Evolutionary conservation across 2,797 vertebrate genomes (phyloP), one percentile per base, ranked within the genome.

Genomic region (Nannoperca obscura): DNA sequence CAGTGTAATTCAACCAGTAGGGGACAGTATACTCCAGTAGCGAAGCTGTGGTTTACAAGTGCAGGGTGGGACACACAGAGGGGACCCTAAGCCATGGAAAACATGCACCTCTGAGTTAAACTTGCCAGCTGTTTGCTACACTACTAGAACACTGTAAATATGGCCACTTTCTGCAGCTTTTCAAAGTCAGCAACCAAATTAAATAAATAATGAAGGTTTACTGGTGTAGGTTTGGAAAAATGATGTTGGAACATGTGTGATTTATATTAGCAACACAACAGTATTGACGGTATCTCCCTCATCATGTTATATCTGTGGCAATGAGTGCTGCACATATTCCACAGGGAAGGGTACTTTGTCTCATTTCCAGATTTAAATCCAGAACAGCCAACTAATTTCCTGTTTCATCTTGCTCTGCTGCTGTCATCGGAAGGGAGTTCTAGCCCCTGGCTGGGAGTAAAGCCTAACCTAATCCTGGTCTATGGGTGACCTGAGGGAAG

Each of bases 11-110:
- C 53, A 11, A 49, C 80, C 93, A 92, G 81, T 78, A 91, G 92
- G 88, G 85, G 93, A 53, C 91, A 91, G 84, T 86, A 74, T 38
- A 77, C 32, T 59, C 81, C 85, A 80, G 55, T 22, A 46, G 11
- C 47, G 82, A 2, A 54, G 11, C 24, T 42, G 42, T 5, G 19
- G 14, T 24, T 58, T 6, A 10, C 22, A 15, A 79, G 24, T n/a
- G 17, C 36, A 61, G 60, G 50, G 32, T 69, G 54, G 72, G 65
- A 71, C 71, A 77, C 68, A 81, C 42, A 77, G 71, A 78, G 62
- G 57, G 79, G 80, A 87, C 76, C 80, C 69, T 46, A 19, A 72
- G 54, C 81, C 76, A 32, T 59, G 53, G 76, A 81, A 86, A 87
- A 71, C 71, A 77, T 58, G 13, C 44, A 17, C 62, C 59, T 86